Evolutionary conservation across 2,113 vertebrate species (phyloP).

Genomic region (Arenaria interpres): DNA sequence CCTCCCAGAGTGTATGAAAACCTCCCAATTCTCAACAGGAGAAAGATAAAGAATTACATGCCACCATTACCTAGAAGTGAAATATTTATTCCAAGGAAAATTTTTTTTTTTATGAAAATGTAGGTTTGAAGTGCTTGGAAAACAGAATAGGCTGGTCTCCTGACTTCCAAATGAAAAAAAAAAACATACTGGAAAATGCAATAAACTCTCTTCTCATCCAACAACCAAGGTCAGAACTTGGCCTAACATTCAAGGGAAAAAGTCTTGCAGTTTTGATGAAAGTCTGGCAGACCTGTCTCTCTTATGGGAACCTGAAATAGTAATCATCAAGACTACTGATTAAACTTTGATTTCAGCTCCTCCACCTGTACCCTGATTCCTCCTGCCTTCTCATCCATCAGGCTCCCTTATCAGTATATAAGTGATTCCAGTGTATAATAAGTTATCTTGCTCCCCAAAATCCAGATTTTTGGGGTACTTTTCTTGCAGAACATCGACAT

Average conservation of each 20-base stretch:
- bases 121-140: background rate
- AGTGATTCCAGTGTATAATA: background rate
- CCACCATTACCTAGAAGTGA: background rate
- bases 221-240: background rate
- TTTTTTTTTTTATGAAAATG: background rate
- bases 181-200: fast-evolving
- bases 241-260: background rate
- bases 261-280: background rate
- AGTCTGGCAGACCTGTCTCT: background rate
- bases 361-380: background rate
- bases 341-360: background rate
- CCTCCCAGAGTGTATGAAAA: background rate
- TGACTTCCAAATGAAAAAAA: background rate
- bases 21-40: background rate
- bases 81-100: background rate
- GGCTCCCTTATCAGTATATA: background rate
- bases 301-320: background rate
- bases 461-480: background rate
- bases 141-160: background rate
- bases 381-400: background rate
- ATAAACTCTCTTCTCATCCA: background rate
- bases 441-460: background rate
- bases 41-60: background rate
- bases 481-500: background rate
- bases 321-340: background rate